These are phyloP conservation scores for Paragorgia papillata DNA, from an alignment of 92 coral and sea anemone genomes.

Conservation along the genomic window DNA sequence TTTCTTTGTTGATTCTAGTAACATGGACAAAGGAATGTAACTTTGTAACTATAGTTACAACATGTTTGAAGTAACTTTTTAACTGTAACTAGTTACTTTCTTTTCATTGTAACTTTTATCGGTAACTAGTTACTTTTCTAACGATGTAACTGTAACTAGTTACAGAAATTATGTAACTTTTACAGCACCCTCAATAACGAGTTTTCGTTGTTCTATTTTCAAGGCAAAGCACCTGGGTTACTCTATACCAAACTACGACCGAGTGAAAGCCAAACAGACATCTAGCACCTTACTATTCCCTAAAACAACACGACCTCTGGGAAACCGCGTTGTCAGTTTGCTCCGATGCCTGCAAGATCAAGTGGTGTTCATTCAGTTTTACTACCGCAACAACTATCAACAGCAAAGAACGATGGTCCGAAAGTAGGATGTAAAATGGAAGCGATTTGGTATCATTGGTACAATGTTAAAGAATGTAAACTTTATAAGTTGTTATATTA, in stretches of 20 bases:
- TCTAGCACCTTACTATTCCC: neutral
- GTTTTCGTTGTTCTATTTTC: neutral
- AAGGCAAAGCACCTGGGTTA: slow-evolving; percentile 14
- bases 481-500: slow-evolving; percentile 27
- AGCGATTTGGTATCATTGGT: slow-evolving; percentile 1
- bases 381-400: neutral
- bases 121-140: no score
- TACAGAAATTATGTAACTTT: no score
- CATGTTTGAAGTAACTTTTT: no score
- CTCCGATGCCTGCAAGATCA: slow-evolving; percentile 2
- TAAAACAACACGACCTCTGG: neutral
- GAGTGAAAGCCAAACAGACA: neutral
- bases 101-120: no score
- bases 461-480: slow-evolving; percentile 30
- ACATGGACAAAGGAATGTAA: no score
- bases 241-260: neutral
- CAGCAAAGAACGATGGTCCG: neutral
- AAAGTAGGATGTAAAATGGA: neutral
- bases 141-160: no score
- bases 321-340: slow-evolving; percentile 27
- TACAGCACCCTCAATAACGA: no score
- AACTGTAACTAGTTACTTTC: no score
- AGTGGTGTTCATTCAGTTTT: neutral
- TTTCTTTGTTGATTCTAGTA: no score
- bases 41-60: no score